Percentiles rank a stretch among this genome's conserved stretches.
Conservation (phyloP, 2,797 vertebrate genomes). For the Triplophysa bombifrons region DNA sequence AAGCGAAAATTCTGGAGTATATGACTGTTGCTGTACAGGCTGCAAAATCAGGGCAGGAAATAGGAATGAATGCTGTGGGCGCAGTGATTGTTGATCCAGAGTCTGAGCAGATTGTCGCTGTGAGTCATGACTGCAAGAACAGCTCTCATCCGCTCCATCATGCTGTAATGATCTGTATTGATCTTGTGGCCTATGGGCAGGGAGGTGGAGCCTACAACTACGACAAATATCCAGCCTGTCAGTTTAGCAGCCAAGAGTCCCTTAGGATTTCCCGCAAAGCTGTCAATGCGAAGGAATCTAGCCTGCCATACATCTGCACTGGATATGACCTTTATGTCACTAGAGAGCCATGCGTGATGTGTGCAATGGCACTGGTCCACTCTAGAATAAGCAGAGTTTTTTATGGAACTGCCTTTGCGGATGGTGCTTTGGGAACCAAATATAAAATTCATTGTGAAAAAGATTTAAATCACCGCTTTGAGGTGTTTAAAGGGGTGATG, state of each 20-base stretch:
- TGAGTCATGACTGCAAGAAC: constrained; percentile 79
- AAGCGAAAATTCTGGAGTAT: constrained; percentile 73
- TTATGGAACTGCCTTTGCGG: constrained; percentile 75
- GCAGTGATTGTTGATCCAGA: constrained; percentile 79
- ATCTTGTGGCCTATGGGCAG: constrained; percentile 84
- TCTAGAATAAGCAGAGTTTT: constrained; percentile 85
- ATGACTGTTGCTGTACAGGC: constrained; percentile 79
- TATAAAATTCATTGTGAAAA: constrained; percentile 82
- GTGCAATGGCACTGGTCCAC: constrained; percentile 89
- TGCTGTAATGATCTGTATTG: constrained; percentile 86
- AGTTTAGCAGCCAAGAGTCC: constrained; percentile 25
- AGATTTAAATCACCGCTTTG: constrained; percentile 88
- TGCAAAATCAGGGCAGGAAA: constrained; percentile 63
- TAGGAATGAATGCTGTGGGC: constrained; percentile 79
- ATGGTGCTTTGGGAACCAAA: constrained; percentile 82
- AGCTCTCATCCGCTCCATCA: constrained; percentile 77
- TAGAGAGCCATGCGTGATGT: constrained; percentile 89
- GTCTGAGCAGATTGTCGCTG: constrained; percentile 73
- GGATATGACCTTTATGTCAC: constrained; percentile 88
- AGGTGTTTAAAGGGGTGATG: constrained; percentile 82
- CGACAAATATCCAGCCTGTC: constrained; percentile 68
- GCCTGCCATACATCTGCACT: constrained; percentile 84
- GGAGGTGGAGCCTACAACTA: constrained; percentile 78
- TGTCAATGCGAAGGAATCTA: constrained; percentile 23
- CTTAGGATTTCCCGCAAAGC: background rate